Percentiles rank a stretch among this genome's conserved stretches.
Evolutionary conservation across 2,797 vertebrate genomes (phyloP).

Genomic region (Selene dorsalis): DNA sequence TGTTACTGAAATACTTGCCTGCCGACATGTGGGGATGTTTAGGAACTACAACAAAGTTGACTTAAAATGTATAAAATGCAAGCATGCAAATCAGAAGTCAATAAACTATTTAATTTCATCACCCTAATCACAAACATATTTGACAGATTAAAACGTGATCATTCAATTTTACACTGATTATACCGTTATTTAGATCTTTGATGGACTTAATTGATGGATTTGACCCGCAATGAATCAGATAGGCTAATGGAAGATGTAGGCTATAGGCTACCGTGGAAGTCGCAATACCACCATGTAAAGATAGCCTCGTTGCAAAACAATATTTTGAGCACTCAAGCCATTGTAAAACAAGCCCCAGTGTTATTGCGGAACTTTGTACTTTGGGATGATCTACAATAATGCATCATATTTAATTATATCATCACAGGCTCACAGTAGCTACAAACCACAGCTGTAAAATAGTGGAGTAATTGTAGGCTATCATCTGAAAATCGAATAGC

Average conservation of each 20-base stretch:
- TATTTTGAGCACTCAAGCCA: neutral
- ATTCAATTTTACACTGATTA: neutral
- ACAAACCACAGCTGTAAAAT: neutral
- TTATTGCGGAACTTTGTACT: neutral
- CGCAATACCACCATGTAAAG: neutral
- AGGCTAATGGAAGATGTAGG: neutral
- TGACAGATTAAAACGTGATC: neutral
- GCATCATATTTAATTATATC: neutral
- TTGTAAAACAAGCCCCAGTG: neutral
- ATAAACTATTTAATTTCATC: neutral
- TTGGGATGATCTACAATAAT: neutral
- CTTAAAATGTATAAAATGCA: neutral
- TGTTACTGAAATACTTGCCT: slow-evolving; percentile 51
- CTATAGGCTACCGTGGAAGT: neutral
- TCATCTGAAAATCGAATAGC: neutral
- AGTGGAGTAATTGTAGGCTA: neutral
- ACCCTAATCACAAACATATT: neutral
- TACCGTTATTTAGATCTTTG: neutral
- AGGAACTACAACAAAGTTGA: slow-evolving; percentile 55
- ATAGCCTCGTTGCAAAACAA: no score
- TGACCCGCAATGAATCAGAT: neutral
- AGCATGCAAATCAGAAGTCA: neutral
- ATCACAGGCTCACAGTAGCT: neutral
- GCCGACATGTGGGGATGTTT: slow-evolving; percentile 69
- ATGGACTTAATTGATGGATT: neutral